These are phyloP conservation scores for Crotalus viridis DNA, from an alignment of 2,113 vertebrate genomes.

Conservation along the genomic window DNA sequence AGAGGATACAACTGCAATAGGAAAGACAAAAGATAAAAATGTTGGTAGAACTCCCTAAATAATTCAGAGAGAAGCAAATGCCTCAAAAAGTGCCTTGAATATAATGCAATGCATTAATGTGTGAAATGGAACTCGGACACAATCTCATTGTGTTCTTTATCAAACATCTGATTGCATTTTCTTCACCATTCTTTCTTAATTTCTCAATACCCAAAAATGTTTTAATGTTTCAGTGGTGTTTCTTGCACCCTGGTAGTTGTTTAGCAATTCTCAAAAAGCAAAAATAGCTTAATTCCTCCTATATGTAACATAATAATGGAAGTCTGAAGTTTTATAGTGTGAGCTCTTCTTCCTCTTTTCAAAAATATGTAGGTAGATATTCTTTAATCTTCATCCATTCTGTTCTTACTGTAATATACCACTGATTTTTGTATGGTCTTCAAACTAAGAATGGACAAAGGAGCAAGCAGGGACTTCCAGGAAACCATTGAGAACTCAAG, in stretches of 20 bases:
- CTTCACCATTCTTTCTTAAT: neutral
- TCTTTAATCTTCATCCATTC: constrained; percentile 20
- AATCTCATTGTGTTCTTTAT: neutral
- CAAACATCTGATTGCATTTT: neutral
- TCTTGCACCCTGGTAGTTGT: constrained; percentile 27
- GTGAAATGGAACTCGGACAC: neutral
- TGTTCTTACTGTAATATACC: constrained; percentile 31
- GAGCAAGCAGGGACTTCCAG: neutral
- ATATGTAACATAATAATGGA: neutral
- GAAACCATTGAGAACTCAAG: neutral
- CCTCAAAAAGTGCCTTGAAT: constrained; percentile 20
- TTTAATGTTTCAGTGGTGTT: neutral
- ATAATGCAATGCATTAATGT: constrained; percentile 5
- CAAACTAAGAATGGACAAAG: neutral
- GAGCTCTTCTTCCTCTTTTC: constrained; percentile 37
- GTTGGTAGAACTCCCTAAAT: constrained; percentile 13
- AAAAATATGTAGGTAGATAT: constrained; percentile 42
- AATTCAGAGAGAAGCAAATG: constrained; percentile 55
- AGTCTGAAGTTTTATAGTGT: constrained; percentile 34
- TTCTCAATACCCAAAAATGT: neutral
- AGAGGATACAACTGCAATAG: constrained; percentile 38
- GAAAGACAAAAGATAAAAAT: constrained; percentile 54
- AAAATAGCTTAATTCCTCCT: constrained; percentile 49
- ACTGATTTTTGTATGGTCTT: neutral
- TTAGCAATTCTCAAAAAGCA: constrained; percentile 4